Conservation (phyloP, 2,888 invertebrate genomes). For the Zygothrica quintamaculata region DNA sequence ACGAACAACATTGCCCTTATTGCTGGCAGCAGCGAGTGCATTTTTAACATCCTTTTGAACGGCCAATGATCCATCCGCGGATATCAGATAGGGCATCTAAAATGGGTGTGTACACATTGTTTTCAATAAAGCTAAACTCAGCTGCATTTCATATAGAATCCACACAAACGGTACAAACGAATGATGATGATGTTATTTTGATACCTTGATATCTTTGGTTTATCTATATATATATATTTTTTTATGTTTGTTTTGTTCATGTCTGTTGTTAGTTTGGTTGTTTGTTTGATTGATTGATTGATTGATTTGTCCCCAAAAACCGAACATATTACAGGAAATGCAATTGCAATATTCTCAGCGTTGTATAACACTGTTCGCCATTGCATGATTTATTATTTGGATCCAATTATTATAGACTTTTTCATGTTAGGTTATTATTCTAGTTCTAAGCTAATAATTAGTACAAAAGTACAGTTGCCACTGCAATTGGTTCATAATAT, state of each 20-base stretch:
- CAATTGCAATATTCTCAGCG: constrained; percentile 52
- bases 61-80: constrained; percentile 84
- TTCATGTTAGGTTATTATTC: constrained; percentile 40
- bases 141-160: constrained; percentile 30
- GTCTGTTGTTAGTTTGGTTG: constrained; percentile 32
- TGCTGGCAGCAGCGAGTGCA: constrained; percentile 79
- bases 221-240: too few relatives aligned
- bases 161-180: constrained; percentile 35
- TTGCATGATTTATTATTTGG: constrained; percentile 41
- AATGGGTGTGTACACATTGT: constrained; percentile 66
- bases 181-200: constrained; percentile 46
- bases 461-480: constrained; percentile 65
- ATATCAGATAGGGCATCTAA: constrained; percentile 85
- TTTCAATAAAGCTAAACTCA: constrained; percentile 51
- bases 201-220: constrained; percentile 28
- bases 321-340: constrained; percentile 65
- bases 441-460: constrained; percentile 58
- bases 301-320: constrained; percentile 68
- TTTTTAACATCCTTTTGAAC: constrained; percentile 85
- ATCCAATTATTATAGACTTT: constrained; percentile 26
- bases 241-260: constrained; percentile 30
- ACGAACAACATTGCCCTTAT: constrained; percentile 84
- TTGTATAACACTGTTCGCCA: constrained; percentile 47
- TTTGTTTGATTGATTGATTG: constrained; percentile 37
- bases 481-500: constrained; percentile 55